Evolutionary conservation across 2,888 invertebrate genomes (phyloP).

Genomic region (Luperina nickerlii): DNA sequence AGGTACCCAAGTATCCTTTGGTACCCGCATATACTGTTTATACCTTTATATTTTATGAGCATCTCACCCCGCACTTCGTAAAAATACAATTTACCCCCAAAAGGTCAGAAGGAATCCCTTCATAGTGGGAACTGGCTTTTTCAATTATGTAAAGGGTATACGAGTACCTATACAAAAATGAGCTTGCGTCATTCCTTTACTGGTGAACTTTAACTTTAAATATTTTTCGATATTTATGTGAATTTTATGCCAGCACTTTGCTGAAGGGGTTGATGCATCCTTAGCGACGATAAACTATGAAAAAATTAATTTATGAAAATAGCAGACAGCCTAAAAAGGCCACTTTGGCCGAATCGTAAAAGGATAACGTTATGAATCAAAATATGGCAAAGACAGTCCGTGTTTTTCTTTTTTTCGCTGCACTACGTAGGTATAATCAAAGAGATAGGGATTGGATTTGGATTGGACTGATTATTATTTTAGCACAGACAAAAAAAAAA

Average conservation of each 20-base stretch:
- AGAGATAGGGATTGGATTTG: too few relatives aligned
- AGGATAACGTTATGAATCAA: too few relatives aligned
- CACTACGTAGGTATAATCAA: too few relatives aligned
- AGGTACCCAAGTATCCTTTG: constrained; percentile 13
- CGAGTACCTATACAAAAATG: constrained; percentile 30
- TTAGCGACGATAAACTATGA: constrained; percentile 10
- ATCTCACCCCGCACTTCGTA: constrained; percentile 41
- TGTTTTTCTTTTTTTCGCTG: too few relatives aligned
- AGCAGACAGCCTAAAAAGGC: not conserved
- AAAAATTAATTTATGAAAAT: constrained; percentile 1
- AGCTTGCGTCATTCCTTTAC: constrained; percentile 30
- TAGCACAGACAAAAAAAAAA: too few relatives aligned
- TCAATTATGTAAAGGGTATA: constrained; percentile 49
- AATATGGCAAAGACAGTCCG: too few relatives aligned
- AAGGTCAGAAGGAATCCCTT: constrained; percentile 45
- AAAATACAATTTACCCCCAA: constrained; percentile 51
- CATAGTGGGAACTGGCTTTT: constrained; percentile 41
- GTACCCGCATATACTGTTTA: constrained; percentile 29
- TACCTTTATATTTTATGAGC: constrained; percentile 51
- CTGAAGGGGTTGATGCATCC: not conserved
- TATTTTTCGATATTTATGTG: constrained; percentile 37
- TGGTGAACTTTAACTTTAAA: constrained; percentile 23
- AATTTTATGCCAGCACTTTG: constrained; percentile 17
- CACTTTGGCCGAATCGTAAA: too few relatives aligned
- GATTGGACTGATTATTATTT: too few relatives aligned